Evolutionary conservation across 2,888 invertebrate genomes (phyloP).

Genomic region (Leptopilina syphax): DNA sequence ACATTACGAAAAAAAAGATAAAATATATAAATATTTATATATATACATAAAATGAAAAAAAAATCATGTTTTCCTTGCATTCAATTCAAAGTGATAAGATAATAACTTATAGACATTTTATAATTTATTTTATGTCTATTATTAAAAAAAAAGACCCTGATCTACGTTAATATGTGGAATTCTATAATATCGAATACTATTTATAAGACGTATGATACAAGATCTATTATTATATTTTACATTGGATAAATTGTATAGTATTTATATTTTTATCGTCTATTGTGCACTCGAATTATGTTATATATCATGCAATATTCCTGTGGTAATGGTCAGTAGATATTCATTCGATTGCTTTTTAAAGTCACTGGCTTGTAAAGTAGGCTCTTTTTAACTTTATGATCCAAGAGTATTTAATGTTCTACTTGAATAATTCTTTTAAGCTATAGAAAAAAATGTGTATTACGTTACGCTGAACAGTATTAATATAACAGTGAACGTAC

Average conservation of each 20-base stretch:
- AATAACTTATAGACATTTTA: constrained; percentile 29
- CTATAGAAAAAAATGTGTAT: constrained; percentile 1
- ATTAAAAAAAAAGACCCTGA: neutral
- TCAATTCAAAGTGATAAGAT: constrained; percentile 34
- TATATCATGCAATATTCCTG: constrained; percentile 27
- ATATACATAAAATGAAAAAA: constrained; percentile 28
- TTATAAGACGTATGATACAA: constrained; percentile 1
- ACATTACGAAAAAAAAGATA: constrained; percentile 25
- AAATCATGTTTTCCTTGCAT: constrained; percentile 49
- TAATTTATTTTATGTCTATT: constrained; percentile 31
- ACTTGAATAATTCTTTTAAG: constrained; percentile 16
- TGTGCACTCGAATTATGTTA: constrained; percentile 33
- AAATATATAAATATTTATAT: constrained; percentile 31
- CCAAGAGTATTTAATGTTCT: constrained; percentile 7
- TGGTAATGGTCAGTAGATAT: constrained; percentile 37
- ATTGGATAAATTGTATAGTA: constrained; percentile 28
- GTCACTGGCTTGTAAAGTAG: constrained; percentile 33
- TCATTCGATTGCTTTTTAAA: constrained; percentile 26
- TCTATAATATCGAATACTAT: constrained; percentile 27
- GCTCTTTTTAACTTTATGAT: constrained; percentile 25
- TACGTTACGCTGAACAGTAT: constrained; percentile 35
- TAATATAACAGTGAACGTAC: constrained; percentile 25
- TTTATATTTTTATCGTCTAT: constrained; percentile 36
- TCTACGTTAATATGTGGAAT: constrained; percentile 9
- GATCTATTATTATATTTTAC: constrained; percentile 34